These are phyloP conservation scores for Ptychoptera albimana DNA, from an alignment of 2,888 invertebrate species.

Conservation along the genomic window DNA sequence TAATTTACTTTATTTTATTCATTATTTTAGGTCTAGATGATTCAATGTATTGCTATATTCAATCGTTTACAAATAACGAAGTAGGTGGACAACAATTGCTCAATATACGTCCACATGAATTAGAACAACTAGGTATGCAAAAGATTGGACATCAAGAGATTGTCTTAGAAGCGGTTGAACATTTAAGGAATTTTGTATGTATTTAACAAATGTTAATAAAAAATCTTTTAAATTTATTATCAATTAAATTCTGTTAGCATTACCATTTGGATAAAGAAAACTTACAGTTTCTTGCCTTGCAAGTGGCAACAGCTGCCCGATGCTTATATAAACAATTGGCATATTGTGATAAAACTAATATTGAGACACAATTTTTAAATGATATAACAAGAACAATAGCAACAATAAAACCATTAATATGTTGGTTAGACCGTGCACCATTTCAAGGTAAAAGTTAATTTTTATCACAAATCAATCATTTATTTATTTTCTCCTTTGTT, in stretches of 20 bases:
- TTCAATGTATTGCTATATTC: constrained; percentile 61
- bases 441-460: constrained; percentile 20
- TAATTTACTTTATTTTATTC: neutral
- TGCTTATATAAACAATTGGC: constrained; percentile 56
- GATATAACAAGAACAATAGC: constrained; percentile 74
- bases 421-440: constrained; percentile 67
- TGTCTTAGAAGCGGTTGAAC: constrained; percentile 81
- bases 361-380: constrained; percentile 66
- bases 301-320: constrained; percentile 68
- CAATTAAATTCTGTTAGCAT: constrained; percentile 41
- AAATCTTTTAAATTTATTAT: neutral
- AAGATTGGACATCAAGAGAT: constrained; percentile 89
- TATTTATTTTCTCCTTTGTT: constrained; percentile 3
- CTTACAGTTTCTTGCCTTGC: constrained; percentile 72
- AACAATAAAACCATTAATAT: constrained; percentile 72
- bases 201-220: neutral
- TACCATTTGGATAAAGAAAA: constrained; percentile 85
- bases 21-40: constrained; percentile 25
- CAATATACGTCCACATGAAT: constrained; percentile 72
- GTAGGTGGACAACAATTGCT: constrained; percentile 65
- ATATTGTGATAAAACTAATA: constrained; percentile 37
- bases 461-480: neutral
- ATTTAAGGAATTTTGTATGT: constrained; percentile 74
- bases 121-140: constrained; percentile 70
- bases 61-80: constrained; percentile 62